phyloP scores from a whole-genome alignment of 2,797 vertebrate species.

The Sebastiscus albofasciatus region DNA sequence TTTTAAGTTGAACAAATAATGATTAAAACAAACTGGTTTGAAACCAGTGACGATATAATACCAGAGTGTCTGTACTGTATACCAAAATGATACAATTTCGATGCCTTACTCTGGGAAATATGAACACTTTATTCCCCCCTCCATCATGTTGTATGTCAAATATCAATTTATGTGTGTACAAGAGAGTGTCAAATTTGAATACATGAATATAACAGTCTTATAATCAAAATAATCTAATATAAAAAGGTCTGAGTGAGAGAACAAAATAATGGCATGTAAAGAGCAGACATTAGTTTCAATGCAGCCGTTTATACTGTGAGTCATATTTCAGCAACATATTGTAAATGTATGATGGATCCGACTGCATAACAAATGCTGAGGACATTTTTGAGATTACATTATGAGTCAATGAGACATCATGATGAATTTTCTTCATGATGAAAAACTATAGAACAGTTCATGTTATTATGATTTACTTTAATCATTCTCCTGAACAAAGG shows the following conservation, averaged over 20 bases:
- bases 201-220: not conserved
- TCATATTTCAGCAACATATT: not conserved
- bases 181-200: conserved; percentile 1
- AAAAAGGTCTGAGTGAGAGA: not conserved
- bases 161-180: conserved; percentile 1
- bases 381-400: not conserved
- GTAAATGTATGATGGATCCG: conserved; percentile 1
- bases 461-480: not conserved
- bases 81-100: not conserved
- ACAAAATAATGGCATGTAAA: not conserved
- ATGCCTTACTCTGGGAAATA: not conserved
- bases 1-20: not conserved
- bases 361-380: conserved; percentile 5
- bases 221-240: conserved; percentile 15
- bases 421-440: not conserved
- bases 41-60: not conserved
- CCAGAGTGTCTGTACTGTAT: not conserved
- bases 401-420: not conserved
- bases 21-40: not conserved
- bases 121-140: not conserved
- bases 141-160: not conserved
- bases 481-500: not conserved
- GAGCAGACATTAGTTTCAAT: conserved; percentile 2
- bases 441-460: not conserved
- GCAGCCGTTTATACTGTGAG: not conserved